phyloP scores from a whole-genome alignment of 2,888 invertebrate species.

The Cyclophora albipunctata region DNA sequence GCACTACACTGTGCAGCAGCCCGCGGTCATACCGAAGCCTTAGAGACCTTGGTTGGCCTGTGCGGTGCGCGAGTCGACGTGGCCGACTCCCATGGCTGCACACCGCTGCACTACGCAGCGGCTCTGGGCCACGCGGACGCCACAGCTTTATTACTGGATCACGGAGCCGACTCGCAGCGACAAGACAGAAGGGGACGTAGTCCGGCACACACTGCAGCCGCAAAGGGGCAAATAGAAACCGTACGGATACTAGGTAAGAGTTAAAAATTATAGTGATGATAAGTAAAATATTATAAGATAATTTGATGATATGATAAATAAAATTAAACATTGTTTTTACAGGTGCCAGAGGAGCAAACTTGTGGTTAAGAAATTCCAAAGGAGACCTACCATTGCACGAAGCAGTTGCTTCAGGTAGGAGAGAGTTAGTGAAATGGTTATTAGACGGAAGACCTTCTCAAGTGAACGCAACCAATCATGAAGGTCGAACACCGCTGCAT shows the following conservation, averaged over 20 bases:
- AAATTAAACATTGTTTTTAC: slow-evolving; percentile 8
- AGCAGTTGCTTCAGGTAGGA: slow-evolving; percentile 92
- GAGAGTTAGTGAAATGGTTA: slow-evolving; percentile 92
- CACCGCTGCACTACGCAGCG: slow-evolving; percentile 96
- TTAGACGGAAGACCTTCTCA: slow-evolving; percentile 87
- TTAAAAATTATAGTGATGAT: not conserved
- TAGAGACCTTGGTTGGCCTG: slow-evolving; percentile 89
- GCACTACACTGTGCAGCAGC: slow-evolving; percentile 98
- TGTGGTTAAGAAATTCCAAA: slow-evolving; percentile 93
- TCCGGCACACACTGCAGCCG: slow-evolving; percentile 95
- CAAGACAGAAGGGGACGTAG: slow-evolving; percentile 95
- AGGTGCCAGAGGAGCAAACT: slow-evolving; percentile 83
- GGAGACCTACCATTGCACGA: slow-evolving; percentile 98
- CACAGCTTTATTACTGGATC: slow-evolving; percentile 89
- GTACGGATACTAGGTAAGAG: slow-evolving; percentile 80
- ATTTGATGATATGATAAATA: too few species aligned
- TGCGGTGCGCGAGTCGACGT: slow-evolving; percentile 93
- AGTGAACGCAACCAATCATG: slow-evolving; percentile 91
- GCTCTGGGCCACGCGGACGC: slow-evolving; percentile 97
- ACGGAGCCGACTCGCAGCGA: slow-evolving; percentile 92
- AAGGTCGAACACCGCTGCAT: slow-evolving; percentile 94
- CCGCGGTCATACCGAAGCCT: slow-evolving; percentile 93
- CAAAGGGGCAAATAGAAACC: slow-evolving; percentile 95
- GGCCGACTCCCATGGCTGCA: slow-evolving; percentile 95
- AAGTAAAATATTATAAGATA: too few species aligned